Conservation (phyloP, 2,113 vertebrate species). For the Microcebus jonahi region DNA sequence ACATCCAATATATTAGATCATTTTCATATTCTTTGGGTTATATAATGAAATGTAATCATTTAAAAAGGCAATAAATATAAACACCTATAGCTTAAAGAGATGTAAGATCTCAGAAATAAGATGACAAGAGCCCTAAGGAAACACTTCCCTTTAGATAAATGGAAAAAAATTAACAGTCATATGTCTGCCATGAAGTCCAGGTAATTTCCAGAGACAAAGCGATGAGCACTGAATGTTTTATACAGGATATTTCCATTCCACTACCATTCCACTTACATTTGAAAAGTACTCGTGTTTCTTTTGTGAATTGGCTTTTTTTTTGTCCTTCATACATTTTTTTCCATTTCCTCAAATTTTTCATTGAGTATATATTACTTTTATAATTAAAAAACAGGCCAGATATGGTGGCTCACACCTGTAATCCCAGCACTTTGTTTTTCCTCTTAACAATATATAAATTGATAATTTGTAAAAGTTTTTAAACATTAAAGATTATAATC, state of each 20-base stretch:
- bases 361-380: constrained; percentile 4
- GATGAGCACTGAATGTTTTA: background rate
- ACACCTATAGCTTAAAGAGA: background rate
- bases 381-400: constrained; percentile 24
- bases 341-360: background rate
- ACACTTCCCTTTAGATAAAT: background rate
- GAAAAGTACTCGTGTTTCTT: background rate
- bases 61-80: constrained; percentile 32
- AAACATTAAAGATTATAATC: background rate
- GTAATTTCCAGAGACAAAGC: background rate
- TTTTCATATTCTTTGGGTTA: constrained; percentile 3
- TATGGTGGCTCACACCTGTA: too few species aligned
- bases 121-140: background rate
- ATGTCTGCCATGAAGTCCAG: background rate
- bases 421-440: background rate
- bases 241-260: background rate
- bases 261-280: background rate
- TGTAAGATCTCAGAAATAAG: background rate
- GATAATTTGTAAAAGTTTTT: background rate
- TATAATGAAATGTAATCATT: constrained; percentile 7
- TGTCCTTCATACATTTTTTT: background rate
- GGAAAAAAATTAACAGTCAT: background rate
- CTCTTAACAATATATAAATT: background rate
- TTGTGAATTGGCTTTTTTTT: background rate
- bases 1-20: constrained; percentile 1